These are phyloP conservation scores for Setipinna tenuifilis DNA, from an alignment of 2,797 vertebrate genomes.

Conservation along the genomic window DNA sequence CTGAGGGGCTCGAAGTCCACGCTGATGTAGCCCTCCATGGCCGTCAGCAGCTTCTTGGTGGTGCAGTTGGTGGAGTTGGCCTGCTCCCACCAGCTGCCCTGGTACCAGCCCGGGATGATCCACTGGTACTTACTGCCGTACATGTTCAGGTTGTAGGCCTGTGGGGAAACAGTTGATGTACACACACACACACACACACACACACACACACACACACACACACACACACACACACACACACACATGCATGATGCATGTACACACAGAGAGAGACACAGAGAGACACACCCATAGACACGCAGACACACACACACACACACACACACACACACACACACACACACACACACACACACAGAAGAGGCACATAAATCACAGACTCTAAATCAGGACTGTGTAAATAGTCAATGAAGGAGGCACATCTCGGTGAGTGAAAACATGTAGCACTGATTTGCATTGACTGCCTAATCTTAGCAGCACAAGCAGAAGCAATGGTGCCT, in stretches of 20 bases:
- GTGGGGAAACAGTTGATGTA: not conserved
- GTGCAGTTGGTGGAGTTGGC: slow-evolving; percentile 92
- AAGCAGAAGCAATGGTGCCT: slow-evolving; percentile 17
- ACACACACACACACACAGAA: not conserved
- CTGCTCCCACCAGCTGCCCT: slow-evolving; percentile 97
- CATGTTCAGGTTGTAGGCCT: slow-evolving; percentile 97
- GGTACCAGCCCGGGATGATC: slow-evolving; percentile 99
- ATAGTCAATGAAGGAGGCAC: not conserved
- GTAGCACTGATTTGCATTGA: not conserved
- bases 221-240: not conserved
- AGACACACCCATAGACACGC: not conserved
- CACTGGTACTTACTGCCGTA: slow-evolving; percentile 98
- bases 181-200: slow-evolving; percentile 17
- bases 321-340: not conserved
- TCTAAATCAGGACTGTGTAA: not conserved
- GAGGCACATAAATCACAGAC: not conserved
- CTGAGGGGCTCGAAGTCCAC: slow-evolving; percentile 99
- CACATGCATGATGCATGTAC: not conserved
- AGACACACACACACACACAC: not conserved
- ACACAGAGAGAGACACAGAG: not conserved
- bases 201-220: not conserved
- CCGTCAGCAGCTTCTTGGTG: slow-evolving; percentile 88
- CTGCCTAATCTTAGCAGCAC: not conserved
- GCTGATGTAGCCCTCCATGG: slow-evolving; percentile 98
- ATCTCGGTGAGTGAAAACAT: not conserved